phyloP scores from a whole-genome alignment of 53 echinoderm and acorn worm species.

The Astropecten irregularis region DNA sequence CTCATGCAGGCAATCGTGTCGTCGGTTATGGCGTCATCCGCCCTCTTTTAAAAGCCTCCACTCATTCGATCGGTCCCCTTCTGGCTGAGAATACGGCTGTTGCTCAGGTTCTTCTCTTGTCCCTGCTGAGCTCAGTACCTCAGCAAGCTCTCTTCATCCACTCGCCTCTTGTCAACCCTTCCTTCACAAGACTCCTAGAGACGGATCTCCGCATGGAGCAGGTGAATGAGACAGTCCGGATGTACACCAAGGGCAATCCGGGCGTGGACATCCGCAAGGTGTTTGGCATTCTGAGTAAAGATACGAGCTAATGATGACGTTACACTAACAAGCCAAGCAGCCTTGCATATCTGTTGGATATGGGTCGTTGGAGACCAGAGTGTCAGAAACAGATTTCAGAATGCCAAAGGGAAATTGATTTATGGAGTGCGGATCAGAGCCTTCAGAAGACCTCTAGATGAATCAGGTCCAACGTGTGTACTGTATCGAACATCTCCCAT shows the following conservation, averaged over 20 bases:
- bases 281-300: conserved; percentile 73
- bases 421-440: no score
- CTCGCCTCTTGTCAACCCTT: conserved; percentile 80
- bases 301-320: conserved; percentile 57
- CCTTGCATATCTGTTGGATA: no score
- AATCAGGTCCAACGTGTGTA: no score
- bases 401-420: no score
- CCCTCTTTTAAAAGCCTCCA: conserved; percentile 54
- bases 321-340: no score
- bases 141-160: conserved; percentile 76
- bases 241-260: conserved; percentile 80
- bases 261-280: conserved; percentile 74
- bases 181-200: conserved; percentile 74
- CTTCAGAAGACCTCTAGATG: no score
- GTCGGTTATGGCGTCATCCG: conserved; percentile 88
- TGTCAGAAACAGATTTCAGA: no score
- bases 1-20: conserved; percentile 74
- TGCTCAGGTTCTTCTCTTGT: conserved; percentile 77
- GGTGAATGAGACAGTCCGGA: conserved; percentile 76
- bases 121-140: conserved; percentile 76
- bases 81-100: conserved; percentile 82
- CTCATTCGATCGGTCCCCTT: conserved; percentile 80
- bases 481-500: no score
- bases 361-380: no score
- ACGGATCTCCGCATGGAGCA: conserved; percentile 79